These are phyloP conservation scores for Philypnodon macrostomus DNA, from an alignment of 2,797 vertebrate species.

Conservation along the genomic window DNA sequence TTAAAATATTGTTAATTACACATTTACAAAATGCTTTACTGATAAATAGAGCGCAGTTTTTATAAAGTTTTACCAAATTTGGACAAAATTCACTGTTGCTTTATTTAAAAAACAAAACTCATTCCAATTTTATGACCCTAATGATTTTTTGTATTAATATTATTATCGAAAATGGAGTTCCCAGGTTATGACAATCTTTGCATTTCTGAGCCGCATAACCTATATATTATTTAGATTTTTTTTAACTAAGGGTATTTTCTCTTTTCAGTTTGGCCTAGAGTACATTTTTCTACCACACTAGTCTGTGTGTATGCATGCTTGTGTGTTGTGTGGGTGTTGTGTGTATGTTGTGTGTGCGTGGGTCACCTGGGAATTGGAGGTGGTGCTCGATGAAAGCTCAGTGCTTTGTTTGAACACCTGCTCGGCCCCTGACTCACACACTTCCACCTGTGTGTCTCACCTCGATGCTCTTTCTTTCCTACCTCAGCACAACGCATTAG, in stretches of 20 bases:
- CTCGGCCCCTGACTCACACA: constrained; percentile 57
- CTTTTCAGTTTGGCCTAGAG: background rate
- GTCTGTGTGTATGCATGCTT: constrained; percentile 34
- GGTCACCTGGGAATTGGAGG: constrained; percentile 60
- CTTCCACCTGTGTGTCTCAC: constrained; percentile 16
- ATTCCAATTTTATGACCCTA: background rate
- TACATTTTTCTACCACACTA: background rate
- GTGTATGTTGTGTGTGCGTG: constrained; percentile 16
- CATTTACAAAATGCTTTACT: too few species aligned
- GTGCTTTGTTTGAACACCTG: constrained; percentile 81
- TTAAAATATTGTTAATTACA: too few species aligned
- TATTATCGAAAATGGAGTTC: background rate
- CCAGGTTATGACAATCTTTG: background rate
- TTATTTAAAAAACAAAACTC: too few species aligned
- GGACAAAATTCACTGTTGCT: too few species aligned
- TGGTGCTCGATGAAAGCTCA: constrained; percentile 62
- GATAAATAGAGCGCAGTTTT: too few species aligned
- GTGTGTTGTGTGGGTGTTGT: constrained; percentile 23
- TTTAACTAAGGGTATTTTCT: background rate
- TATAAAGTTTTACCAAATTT: too few species aligned
- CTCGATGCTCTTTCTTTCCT: constrained; percentile 10
- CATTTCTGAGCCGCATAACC: background rate
- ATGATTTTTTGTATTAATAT: background rate
- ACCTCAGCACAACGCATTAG: constrained; percentile 3
- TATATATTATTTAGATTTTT: background rate